Conservation (phyloP, 2,797 vertebrate genomes). For the Coregonus sp. region DNA sequence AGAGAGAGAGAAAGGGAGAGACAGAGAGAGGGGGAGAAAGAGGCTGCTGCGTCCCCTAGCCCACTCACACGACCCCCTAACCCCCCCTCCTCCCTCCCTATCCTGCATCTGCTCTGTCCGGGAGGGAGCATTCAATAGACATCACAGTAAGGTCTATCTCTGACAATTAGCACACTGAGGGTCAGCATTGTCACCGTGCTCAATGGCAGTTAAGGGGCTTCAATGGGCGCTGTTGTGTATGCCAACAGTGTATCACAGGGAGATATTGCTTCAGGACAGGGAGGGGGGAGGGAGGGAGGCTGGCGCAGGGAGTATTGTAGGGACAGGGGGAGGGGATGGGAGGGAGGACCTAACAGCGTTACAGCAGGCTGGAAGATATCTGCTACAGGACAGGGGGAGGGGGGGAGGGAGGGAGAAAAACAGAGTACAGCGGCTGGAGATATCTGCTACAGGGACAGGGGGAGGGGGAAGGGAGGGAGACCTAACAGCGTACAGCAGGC, state of each 20-base stretch:
- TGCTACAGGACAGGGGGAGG: too few species aligned
- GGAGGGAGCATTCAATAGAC: slow-evolving; percentile 38
- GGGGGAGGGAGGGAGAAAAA: slow-evolving; percentile 5
- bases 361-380: too few species aligned
- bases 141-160: slow-evolving; percentile 38
- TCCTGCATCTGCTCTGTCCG: slow-evolving; percentile 36
- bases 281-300: background rate
- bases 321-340: too few species aligned
- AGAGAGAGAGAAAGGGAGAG: background rate
- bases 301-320: too few species aligned
- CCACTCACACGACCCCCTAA: background rate
- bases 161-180: slow-evolving; percentile 43
- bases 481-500: background rate
- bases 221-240: slow-evolving; percentile 18
- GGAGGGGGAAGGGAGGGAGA: background rate
- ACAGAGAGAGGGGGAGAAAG: background rate
- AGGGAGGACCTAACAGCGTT: too few species aligned
- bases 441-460: too few species aligned
- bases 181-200: slow-evolving; percentile 32
- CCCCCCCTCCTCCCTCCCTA: background rate
- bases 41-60: background rate
- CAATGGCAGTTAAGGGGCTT: slow-evolving; percentile 35
- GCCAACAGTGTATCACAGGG: too few species aligned
- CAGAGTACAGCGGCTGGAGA: too few species aligned
- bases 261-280: too few species aligned